Percentiles rank a stretch among this genome's conserved stretches.
phyloP scores from a whole-genome alignment of 2,797 vertebrate genomes.

The Peromyscus attwateri region DNA sequence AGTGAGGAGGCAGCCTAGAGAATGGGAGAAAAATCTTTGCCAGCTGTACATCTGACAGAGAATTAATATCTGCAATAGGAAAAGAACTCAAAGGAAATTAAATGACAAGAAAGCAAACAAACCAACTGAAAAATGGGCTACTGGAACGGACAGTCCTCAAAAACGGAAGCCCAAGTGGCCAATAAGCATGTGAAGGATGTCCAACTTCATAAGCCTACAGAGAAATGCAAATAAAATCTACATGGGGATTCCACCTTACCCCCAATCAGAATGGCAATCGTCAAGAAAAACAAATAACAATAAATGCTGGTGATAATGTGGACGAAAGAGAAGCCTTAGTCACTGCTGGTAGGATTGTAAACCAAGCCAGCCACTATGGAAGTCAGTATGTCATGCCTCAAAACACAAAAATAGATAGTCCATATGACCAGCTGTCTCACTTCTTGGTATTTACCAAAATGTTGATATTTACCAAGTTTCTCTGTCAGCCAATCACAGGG shows the following conservation, averaged over 20 bases:
- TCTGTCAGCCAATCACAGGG: background rate
- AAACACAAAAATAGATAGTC: background rate
- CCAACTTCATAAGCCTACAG: background rate
- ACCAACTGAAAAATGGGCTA: background rate
- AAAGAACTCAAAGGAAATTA: background rate
- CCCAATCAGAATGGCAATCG: no score
- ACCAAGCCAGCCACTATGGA: background rate
- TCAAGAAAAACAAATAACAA: background rate
- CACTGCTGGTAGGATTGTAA: background rate
- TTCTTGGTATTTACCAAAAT: background rate
- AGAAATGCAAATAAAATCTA: background rate
- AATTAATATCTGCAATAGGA: background rate
- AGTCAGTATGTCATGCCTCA: background rate
- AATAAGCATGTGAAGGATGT: background rate
- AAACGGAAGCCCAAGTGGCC: background rate
- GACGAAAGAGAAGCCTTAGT: background rate
- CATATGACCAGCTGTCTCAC: background rate
- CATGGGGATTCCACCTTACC: background rate
- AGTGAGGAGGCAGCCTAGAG: background rate
- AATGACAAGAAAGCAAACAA: background rate
- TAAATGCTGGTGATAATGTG: background rate
- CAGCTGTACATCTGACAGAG: background rate
- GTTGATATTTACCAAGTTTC: background rate
- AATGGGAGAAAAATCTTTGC: no score
- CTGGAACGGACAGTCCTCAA: background rate